A percentile compares a stretch with the other conserved stretches of the same genome.
These are phyloP conservation scores for Hydriomena furcata DNA, from an alignment of 2,888 invertebrate species.

Conservation along the genomic window DNA sequence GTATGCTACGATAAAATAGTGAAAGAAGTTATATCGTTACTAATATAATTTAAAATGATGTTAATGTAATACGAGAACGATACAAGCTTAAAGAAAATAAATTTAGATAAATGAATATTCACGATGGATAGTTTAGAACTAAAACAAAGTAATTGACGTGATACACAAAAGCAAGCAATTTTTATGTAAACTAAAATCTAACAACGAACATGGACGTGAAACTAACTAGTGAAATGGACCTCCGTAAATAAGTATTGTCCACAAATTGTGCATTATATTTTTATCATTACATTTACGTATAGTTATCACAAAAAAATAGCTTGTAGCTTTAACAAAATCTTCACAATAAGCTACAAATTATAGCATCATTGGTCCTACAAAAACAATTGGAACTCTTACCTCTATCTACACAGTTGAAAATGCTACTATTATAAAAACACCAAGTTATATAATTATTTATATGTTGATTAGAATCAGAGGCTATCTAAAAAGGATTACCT, in stretches of 20 bases:
- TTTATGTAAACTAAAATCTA: constrained; percentile 58
- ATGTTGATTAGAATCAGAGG: constrained; percentile 37
- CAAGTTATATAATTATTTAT: constrained; percentile 48
- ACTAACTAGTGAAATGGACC: constrained; percentile 74
- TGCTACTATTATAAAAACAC: constrained; percentile 65
- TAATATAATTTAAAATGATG: too few species aligned
- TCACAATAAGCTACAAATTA: constrained; percentile 46
- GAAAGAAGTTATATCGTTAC: too few species aligned
- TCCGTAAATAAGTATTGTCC: constrained; percentile 79
- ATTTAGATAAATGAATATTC: too few species aligned
- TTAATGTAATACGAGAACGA: too few species aligned
- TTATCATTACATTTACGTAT: constrained; percentile 63
- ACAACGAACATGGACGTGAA: constrained; percentile 69
- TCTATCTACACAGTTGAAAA: constrained; percentile 43
- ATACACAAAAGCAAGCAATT: constrained; percentile 48
- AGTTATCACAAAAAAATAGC: constrained; percentile 70
- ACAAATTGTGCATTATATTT: constrained; percentile 73
- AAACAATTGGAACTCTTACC: constrained; percentile 41
- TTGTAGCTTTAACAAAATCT: constrained; percentile 43
- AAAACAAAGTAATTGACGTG: neutral
- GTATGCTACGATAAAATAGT: too few species aligned
- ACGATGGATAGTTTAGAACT: neutral
- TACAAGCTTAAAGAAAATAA: too few species aligned
- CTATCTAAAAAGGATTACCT: constrained; percentile 28
- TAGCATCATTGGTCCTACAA: constrained; percentile 64